phyloP scores from a whole-genome alignment of 2,113 vertebrate genomes.

The Bubo bubo region DNA sequence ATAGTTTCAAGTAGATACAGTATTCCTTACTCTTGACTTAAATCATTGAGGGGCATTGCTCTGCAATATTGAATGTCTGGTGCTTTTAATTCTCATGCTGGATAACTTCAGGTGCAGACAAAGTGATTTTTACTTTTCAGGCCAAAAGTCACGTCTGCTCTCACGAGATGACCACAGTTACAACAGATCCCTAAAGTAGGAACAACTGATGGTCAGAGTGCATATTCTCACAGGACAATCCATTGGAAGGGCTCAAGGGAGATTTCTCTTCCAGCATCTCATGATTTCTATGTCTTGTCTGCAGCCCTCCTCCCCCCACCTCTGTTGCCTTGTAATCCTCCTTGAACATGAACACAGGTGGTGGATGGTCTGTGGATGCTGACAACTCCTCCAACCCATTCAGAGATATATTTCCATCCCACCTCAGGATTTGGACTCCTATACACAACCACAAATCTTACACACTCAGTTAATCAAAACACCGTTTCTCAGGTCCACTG shows the following conservation, averaged over 20 bases:
- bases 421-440: not conserved
- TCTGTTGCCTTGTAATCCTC: not conserved
- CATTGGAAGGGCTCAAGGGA: not conserved
- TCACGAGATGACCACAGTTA: not conserved
- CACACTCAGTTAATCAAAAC: not conserved
- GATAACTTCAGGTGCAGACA: not conserved
- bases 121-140: not conserved
- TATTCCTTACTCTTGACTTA: not conserved
- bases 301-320: not conserved
- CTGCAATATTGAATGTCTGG: not conserved
- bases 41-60: not conserved
- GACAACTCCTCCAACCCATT: not conserved
- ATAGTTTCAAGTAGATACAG: not conserved
- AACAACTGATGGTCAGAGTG: not conserved
- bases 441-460: not conserved
- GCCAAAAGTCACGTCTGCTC: not conserved
- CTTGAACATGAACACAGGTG: accelerated
- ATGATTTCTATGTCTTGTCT: not conserved
- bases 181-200: not conserved
- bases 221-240: not conserved
- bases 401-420: not conserved
- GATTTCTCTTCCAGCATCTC: not conserved
- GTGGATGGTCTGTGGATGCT: not conserved
- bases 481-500: not conserved
- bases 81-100: not conserved